These are phyloP conservation scores for Tolmerus cingulatus DNA, from an alignment of 2,888 invertebrate species.

Conservation along the genomic window DNA sequence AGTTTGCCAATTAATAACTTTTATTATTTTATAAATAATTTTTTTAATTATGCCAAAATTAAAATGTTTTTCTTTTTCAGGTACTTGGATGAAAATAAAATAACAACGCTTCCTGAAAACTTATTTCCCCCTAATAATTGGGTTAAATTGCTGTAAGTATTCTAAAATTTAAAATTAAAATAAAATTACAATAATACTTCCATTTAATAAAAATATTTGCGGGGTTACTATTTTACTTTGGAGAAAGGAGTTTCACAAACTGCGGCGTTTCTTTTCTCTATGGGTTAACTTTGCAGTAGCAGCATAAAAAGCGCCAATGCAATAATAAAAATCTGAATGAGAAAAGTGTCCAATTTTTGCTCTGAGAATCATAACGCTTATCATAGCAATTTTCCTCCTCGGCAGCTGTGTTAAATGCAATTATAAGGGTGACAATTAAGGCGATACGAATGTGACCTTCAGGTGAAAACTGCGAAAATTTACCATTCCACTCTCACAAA, in stretches of 20 bases:
- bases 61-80: constrained; percentile 54
- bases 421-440: not conserved
- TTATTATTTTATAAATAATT: not conserved
- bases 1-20: constrained; percentile 45
- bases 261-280: not conserved
- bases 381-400: not conserved
- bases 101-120: constrained; percentile 59
- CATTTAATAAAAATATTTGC: not conserved
- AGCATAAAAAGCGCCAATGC: not conserved
- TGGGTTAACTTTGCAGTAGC: not conserved
- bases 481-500: not conserved
- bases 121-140: constrained; percentile 61
- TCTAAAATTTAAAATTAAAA: not conserved
- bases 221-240: not conserved
- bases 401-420: not conserved
- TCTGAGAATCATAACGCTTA: not conserved
- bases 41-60: constrained; percentile 34
- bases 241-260: not conserved
- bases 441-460: not conserved
- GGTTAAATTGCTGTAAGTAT: constrained; percentile 63
- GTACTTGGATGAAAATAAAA: constrained; percentile 64
- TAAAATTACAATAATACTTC: not conserved
- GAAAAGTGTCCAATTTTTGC: not conserved
- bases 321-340: not conserved
- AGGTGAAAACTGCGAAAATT: not conserved